phyloP scores from a whole-genome alignment of 2,113 vertebrate genomes.

The Grallaria varia region DNA sequence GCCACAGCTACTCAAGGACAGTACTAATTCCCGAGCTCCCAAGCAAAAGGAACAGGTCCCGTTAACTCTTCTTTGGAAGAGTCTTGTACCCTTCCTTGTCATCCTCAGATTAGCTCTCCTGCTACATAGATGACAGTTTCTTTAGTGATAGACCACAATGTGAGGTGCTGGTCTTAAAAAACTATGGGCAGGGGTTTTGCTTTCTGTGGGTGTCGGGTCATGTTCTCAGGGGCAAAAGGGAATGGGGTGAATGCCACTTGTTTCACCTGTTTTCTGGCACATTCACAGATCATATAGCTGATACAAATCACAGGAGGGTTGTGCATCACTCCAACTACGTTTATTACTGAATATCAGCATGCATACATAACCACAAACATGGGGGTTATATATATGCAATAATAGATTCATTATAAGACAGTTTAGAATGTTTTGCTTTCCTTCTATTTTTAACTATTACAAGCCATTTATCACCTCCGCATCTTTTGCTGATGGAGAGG shows the following conservation, averaged over 20 bases:
- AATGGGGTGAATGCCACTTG: not conserved
- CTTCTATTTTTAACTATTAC: not conserved
- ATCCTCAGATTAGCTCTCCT: not conserved
- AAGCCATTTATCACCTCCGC: not conserved
- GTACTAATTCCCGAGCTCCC: not conserved
- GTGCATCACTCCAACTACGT: not conserved
- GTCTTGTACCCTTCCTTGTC: not conserved
- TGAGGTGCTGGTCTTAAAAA: not conserved
- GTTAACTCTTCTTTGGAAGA: not conserved
- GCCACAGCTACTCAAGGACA: slow-evolving; percentile 53
- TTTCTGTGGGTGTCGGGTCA: not conserved
- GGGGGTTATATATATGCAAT: not conserved
- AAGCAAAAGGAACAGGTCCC: not conserved
- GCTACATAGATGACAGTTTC: not conserved
- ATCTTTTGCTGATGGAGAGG: not conserved
- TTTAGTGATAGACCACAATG: not conserved
- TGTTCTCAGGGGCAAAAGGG: not conserved
- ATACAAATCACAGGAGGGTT: not conserved
- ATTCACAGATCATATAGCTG: not conserved
- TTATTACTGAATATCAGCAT: not conserved
- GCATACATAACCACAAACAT: not conserved
- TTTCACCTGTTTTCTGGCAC: not conserved
- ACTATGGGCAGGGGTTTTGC: not conserved
- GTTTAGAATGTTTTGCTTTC: not conserved
- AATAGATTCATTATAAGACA: not conserved